Base-by-base conservation (phyloP, 1,140 invertebrate species). In the Drosophila lowei region DNA sequence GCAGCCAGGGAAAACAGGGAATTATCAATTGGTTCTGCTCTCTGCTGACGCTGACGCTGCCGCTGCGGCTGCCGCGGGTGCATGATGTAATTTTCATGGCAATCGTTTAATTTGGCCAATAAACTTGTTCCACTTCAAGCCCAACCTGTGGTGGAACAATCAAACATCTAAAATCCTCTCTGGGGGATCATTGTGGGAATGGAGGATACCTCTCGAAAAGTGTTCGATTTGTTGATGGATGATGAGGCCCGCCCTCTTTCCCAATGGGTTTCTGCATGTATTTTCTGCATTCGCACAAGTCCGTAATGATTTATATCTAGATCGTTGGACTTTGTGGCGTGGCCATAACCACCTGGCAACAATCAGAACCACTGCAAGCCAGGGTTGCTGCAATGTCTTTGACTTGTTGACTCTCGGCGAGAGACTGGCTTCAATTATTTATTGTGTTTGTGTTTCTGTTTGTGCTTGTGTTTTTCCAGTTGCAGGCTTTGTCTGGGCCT, bases 291-390 rank as follows among this genome's bases (percentile, higher is more conserved):
- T 49, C 66, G 72, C 71, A 65, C 71, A 74, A 59, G 61, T 54
- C 64, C 75, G 77, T 64, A 73, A 63, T 85, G 81, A 84, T 83
- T 84, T 84, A 79, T 83, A 84, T 80, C 80, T 72, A 56, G 76
- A 79, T 73, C 54, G 73, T 18, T 58, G 67, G 47, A 52, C 54
- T 57, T 74, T 74, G 71, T 75, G 77, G 77, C 64, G 72, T 79
- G 80, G 79, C 77, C 79, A 68, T 67, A 64, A 71, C 61, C 72
- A 60, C 59, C 77, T 84, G 80, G 80, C 66, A 84, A 85, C 79
- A 84, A 68, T 67, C 59, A 54, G 42, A 64, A 23, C 28, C 15
- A 18, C 42, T 25, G 66, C 67, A 72, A 72, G 54, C 48, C 49
- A 47, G 15, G 30, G 77, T 59, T 66, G 47, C 48, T 57, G 72